Evolutionary conservation across 1,140 invertebrate species (phyloP).

Genomic region (Aphaenogaster rudis): DNA sequence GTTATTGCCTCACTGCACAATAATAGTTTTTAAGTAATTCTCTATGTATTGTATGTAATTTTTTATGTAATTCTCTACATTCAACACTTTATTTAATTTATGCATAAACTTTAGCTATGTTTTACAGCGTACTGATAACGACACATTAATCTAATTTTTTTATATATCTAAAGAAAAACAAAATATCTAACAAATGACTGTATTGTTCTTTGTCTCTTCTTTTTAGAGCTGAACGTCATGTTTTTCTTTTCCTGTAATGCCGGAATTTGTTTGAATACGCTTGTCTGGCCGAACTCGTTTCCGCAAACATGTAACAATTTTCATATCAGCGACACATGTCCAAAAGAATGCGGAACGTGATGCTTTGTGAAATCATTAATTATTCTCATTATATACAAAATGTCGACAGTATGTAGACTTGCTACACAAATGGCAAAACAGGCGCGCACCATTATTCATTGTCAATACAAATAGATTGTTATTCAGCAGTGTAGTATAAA

Average conservation of each 20-base stretch:
- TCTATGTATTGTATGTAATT: neutral
- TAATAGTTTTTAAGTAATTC: neutral
- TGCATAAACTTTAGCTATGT: neutral
- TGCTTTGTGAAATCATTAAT: slow-evolving; percentile 27
- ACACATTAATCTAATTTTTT: neutral
- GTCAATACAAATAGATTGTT: slow-evolving; percentile 41
- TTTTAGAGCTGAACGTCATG: neutral
- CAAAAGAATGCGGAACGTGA: slow-evolving; percentile 5
- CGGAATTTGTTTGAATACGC: neutral
- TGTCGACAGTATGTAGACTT: neutral
- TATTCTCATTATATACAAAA: neutral
- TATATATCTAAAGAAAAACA: neutral
- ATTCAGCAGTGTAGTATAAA: slow-evolving; percentile 59
- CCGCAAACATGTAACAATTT: neutral
- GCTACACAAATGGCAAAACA: slow-evolving; percentile 33
- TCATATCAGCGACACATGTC: neutral
- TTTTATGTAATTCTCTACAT: neutral
- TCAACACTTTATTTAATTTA: slow-evolving; percentile 7
- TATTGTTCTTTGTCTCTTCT: neutral
- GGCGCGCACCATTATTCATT: slow-evolving; percentile 50
- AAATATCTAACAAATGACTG: neutral
- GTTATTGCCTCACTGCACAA: no score
- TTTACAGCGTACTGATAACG: neutral
- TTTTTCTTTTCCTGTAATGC: neutral
- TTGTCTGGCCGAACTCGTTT: neutral